phyloP scores from a whole-genome alignment of 37 sponge, comb jelly and placozoan species.

The Aplysina aerophoba region DNA sequence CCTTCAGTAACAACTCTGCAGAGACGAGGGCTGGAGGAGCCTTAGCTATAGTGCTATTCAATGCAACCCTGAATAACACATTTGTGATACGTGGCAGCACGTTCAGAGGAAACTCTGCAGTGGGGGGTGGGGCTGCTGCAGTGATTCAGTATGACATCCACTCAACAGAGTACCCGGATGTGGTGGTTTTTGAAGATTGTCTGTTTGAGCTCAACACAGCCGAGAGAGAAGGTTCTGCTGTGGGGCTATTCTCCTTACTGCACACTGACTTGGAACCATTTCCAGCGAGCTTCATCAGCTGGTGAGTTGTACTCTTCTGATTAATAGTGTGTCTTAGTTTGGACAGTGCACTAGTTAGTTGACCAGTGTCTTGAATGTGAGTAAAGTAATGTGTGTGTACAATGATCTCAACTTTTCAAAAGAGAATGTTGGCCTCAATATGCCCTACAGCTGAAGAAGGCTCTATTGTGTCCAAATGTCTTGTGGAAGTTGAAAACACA shows the following conservation, averaged over 20 bases:
- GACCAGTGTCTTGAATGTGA: no score
- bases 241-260: neutral
- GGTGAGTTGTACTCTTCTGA: neutral
- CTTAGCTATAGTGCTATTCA: neutral
- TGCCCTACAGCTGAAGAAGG: no score
- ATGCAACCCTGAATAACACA: neutral
- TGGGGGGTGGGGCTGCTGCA: slow-evolving; percentile 4
- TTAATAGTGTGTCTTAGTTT: no score
- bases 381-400: no score
- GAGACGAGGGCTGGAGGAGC: slow-evolving; percentile 11
- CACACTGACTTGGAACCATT: neutral
- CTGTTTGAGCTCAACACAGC: neutral
- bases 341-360: no score
- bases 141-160: neutral
- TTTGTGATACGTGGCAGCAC: neutral
- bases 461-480: no score
- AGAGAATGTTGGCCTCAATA: no score
- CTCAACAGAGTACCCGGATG: no score
- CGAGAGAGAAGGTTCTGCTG: slow-evolving; percentile 15
- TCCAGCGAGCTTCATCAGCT: neutral
- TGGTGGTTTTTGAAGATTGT: neutral
- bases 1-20: neutral
- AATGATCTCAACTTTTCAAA: no score
- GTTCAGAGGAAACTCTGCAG: slow-evolving; percentile 10
- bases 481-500: no score